Percentiles rank a stretch among this genome's conserved stretches.
These are phyloP conservation scores for Brachypodius melanocephalos DNA, from an alignment of 2,113 vertebrate genomes.

Conservation along the genomic window DNA sequence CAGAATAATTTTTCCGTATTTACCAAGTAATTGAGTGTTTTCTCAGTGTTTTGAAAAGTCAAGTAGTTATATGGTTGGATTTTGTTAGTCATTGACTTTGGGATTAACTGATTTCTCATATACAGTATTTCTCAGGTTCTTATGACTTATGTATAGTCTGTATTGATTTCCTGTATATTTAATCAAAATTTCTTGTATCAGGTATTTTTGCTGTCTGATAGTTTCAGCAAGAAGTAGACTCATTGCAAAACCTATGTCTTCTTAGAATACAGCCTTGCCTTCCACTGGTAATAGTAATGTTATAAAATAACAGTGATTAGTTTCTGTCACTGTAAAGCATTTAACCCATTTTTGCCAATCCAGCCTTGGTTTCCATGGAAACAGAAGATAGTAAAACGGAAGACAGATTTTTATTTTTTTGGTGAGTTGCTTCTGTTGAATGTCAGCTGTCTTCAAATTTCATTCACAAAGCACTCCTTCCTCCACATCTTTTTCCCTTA, in stretches of 20 bases:
- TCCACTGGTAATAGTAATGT: conserved; percentile 46
- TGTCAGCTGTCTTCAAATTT: conserved; percentile 41
- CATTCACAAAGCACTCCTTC: neutral
- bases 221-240: conserved; percentile 10
- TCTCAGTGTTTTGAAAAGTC: conserved; percentile 2
- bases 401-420: neutral
- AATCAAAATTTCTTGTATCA: conserved; percentile 60
- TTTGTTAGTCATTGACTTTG: conserved; percentile 35
- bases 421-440: neutral
- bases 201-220: conserved; percentile 36
- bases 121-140: neutral
- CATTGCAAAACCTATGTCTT: conserved; percentile 49
- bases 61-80: neutral
- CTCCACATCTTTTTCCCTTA: neutral
- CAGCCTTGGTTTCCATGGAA: conserved; percentile 72
- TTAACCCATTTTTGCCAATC: conserved; percentile 70
- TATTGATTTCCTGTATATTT: conserved; percentile 54
- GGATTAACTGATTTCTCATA: conserved; percentile 15
- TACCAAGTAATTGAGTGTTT: neutral
- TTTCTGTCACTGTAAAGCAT: conserved; percentile 71
- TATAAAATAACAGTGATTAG: conserved; percentile 75
- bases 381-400: conserved; percentile 26
- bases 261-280: conserved; percentile 31
- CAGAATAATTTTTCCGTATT: neutral
- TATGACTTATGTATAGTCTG: neutral